Base-by-base conservation (phyloP, 2,113 vertebrate genomes). In the Alethe castanea region DNA sequence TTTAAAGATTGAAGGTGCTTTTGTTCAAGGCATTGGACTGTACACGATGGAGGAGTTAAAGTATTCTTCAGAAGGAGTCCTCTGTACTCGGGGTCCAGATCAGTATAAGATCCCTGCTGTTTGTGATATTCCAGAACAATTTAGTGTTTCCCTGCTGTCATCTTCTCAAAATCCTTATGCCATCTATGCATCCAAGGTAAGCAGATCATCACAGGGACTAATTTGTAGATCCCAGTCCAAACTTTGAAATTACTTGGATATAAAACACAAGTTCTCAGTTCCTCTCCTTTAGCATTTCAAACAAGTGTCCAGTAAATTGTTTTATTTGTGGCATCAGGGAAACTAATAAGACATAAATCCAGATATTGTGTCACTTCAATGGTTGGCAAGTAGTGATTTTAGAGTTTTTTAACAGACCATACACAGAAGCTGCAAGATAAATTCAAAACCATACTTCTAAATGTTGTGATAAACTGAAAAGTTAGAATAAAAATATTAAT, bases 171-270 rank as follows among this genome's bases (percentile, higher is more conserved):
- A 99, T 96, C 98, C 98, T 22, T 93, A 98, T 35, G 98, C 98
- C 77, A 98, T 99, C 97, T 99, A 99, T 90, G 98, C 98, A 47
- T 99, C 98, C 23, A 99, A 99, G 98, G 98, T 99, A 95, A 97
- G 96, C 54, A 72, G 29, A 29, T 17, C 15, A 38, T 44, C 42
- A 79, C 29, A n/a, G 35, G 14, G 11, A 18, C 24, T 19, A 14
- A 52, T 73, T 90, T 50, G 70, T 72, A 82, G 22, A 48, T 70
- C 13, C 7, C 33, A 60, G 19, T 18, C 57, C 24, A 52, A 47
- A 73, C 54, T 57, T 29, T 76, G 31, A 77, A 86, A 70, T 69
- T 50, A 47, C 16, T 47, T 9, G 36, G 20, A n/a, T 71, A 28
- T 19, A 28, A 85, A 93, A 61, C 11, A n/a, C 3, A 66, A 23